Base-by-base conservation (phyloP, 64 coral and sea anemone species). In the Anthopleura sola region DNA sequence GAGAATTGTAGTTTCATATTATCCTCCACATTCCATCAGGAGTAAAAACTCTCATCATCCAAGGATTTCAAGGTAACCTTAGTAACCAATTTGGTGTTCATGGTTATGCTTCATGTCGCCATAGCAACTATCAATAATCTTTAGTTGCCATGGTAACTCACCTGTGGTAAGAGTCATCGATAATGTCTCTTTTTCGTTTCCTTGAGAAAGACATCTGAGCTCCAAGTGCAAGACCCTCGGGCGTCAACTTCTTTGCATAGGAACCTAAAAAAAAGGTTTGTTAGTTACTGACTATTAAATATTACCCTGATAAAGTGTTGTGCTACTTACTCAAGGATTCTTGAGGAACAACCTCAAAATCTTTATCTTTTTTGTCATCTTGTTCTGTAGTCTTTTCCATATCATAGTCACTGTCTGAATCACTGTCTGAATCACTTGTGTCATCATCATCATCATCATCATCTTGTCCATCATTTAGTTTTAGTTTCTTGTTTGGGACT, bases 111-210 rank as follows among this genome's bases (percentile, higher is more conserved):
- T 71, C 26, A 32, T 20, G 60, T 66, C 21, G 3, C 60, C 60
- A 66, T 29, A 28, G 60, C 1, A 26, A 66, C 60, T 44, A 44
- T 62, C 3, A n/a, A 21, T 28, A 71, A 14, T 34, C 66, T 34
- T 15, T 11, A 16, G 66, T 71, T 7, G 14, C 28, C 62, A 68
- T 71, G 29, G 12, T 32, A 6, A 79, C 69, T 49, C 23, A 99
- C 97, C 97, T 95, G 56, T 95, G 89, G 71, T 86, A 99, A 11
- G 93, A 89, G 64, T 89, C 50, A 64, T 99, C 97, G 60, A 95
- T 87, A 5, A 99, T 90, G n/a, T 99, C 97, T 87, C 97, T 88
- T 81, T 94, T 99, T 81, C 93, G 82, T 90, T 99, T 99, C 24
- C 87, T 84, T 29, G 97, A 99, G 49, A 95, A 92, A 81, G 97